These are phyloP conservation scores for Tachycineta bicolor DNA, from an alignment of 2,113 vertebrate species.

Conservation along the genomic window DNA sequence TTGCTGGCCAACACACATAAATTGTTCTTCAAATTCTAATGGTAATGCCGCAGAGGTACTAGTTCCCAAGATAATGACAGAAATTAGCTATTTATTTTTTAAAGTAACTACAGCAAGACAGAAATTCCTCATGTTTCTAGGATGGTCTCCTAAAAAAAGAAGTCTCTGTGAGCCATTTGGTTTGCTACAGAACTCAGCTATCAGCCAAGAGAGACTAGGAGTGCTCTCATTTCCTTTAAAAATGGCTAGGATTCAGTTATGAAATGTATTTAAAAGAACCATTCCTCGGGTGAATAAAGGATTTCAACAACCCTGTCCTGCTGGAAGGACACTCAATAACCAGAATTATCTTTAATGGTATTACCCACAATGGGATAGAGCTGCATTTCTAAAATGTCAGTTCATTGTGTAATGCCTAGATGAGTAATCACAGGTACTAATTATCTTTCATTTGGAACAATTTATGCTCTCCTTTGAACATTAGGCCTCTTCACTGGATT, in stretches of 20 bases:
- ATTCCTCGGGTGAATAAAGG: slow-evolving; percentile 58
- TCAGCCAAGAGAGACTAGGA: not conserved
- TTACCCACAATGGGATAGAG: slow-evolving; percentile 21
- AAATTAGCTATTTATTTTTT: not conserved
- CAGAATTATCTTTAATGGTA: slow-evolving; percentile 58
- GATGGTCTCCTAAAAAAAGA: not conserved
- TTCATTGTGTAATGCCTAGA: slow-evolving; percentile 12
- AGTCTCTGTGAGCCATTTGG: not conserved
- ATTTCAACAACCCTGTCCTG: slow-evolving; percentile 50
- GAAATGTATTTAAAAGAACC: slow-evolving; percentile 16
- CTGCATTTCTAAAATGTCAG: slow-evolving; percentile 59
- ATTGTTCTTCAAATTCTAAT: not conserved
- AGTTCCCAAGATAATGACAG: not conserved
- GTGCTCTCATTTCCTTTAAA: slow-evolving; percentile 29
- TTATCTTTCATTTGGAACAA: slow-evolving; percentile 29
- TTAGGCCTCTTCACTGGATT: slow-evolving; percentile 31
- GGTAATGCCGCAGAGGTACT: not conserved
- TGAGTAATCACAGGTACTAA: slow-evolving; percentile 48
- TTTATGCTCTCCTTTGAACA: slow-evolving; percentile 32
- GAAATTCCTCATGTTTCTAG: not conserved
- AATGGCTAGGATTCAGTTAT: slow-evolving; percentile 16
- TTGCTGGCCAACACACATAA: not conserved
- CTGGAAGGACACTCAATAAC: slow-evolving; percentile 49
- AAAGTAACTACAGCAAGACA: not conserved
- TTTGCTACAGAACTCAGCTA: not conserved